phyloP scores from a whole-genome alignment of 30 jellyfish, hydroid and myxozoan species.

The Sanderia malayensis region DNA sequence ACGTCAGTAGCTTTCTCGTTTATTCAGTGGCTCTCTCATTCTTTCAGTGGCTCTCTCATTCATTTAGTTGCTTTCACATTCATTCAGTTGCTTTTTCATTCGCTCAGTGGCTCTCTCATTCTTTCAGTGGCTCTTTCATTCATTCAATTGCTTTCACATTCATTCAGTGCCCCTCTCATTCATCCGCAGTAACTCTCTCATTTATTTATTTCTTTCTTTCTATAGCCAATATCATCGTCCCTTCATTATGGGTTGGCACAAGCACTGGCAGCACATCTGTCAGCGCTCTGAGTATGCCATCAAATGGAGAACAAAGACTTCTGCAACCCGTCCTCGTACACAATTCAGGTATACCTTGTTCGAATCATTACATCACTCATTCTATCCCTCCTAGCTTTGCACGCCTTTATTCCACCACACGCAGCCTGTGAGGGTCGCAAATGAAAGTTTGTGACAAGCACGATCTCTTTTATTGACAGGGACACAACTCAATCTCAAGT shows the following conservation, averaged over 20 bases:
- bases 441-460: too few species aligned
- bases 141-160: too few species aligned
- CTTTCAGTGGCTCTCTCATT: too few species aligned
- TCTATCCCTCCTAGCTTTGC: not conserved
- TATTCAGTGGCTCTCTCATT: too few species aligned
- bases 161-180: too few species aligned
- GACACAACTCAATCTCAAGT: constrained; percentile 51
- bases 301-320: constrained; percentile 82
- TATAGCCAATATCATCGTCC: constrained; percentile 74
- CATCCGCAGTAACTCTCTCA: too few species aligned
- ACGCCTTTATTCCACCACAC: not conserved
- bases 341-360: constrained; percentile 60
- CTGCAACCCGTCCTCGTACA: constrained; percentile 88
- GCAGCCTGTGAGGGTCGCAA: not conserved
- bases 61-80: too few species aligned
- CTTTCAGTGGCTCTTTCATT: too few species aligned
- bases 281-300: constrained; percentile 88
- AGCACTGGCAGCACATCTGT: constrained; percentile 81
- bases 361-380: not conserved
- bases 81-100: too few species aligned
- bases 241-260: constrained; percentile 95
- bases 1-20: too few species aligned
- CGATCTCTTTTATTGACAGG: constrained; percentile 7
- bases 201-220: not conserved
- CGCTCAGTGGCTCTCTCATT: too few species aligned